These are phyloP conservation scores for Saguinus imperator DNA, from an alignment of 2,113 vertebrate genomes.

Conservation along the genomic window DNA sequence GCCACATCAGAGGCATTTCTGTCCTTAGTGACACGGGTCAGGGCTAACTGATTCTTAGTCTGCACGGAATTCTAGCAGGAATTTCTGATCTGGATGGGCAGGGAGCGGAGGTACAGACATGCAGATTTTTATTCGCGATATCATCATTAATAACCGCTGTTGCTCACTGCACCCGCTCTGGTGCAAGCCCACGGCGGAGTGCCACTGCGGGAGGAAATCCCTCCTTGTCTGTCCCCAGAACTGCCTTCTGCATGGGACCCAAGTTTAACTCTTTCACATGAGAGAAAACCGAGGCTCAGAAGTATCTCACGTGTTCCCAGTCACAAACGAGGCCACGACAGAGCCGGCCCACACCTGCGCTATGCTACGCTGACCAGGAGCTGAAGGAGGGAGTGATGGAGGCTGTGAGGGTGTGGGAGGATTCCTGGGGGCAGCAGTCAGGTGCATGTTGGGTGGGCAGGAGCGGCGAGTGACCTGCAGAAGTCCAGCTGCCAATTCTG, in stretches of 20 bases:
- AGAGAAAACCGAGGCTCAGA: neutral
- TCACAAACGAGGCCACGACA: neutral
- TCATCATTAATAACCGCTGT: accelerated
- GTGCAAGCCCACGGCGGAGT: accelerated
- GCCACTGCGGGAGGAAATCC: accelerated
- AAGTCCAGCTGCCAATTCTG: too few species aligned
- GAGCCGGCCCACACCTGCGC: neutral
- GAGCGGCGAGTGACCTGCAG: too few species aligned
- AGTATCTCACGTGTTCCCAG: neutral
- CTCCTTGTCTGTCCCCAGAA: neutral
- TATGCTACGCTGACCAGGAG: neutral
- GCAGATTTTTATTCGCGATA: too few species aligned
- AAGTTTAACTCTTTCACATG: accelerated
- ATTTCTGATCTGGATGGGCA: neutral
- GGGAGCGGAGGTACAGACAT: accelerated
- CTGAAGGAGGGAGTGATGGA: accelerated
- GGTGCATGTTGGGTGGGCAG: neutral
- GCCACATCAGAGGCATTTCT: accelerated
- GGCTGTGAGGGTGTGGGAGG: accelerated
- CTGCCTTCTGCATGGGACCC: accelerated
- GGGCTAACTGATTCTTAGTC: neutral
- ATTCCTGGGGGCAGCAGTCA: neutral
- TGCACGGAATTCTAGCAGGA: accelerated
- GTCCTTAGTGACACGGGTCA: neutral
- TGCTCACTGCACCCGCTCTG: accelerated